Percentiles rank a stretch among this genome's conserved stretches.
phyloP scores from a whole-genome alignment of 92 coral and sea anemone genomes.

The Ricordea florida region DNA sequence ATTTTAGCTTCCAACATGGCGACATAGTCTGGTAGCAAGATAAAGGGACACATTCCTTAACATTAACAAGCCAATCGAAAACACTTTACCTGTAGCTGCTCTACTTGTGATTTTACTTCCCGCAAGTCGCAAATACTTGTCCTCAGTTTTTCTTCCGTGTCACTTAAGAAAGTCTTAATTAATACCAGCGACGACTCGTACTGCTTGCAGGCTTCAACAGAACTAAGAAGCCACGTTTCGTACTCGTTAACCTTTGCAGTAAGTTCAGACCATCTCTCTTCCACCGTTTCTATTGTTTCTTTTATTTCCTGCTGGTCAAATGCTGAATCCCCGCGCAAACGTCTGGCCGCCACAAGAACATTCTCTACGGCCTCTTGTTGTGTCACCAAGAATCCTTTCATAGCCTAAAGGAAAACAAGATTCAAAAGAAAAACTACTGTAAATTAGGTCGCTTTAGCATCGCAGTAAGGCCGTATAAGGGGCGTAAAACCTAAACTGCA shows the following conservation, averaged over 20 bases:
- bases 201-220: slow-evolving; percentile 75
- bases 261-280: slow-evolving; percentile 84
- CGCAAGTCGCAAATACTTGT: slow-evolving; percentile 61
- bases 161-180: slow-evolving; percentile 72
- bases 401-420: slow-evolving; percentile 66
- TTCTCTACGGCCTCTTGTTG: slow-evolving; percentile 80
- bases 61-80: background rate
- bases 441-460: too few species aligned
- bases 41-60: too few species aligned
- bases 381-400: slow-evolving; percentile 93
- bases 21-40: too few species aligned
- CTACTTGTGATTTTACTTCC: slow-evolving; percentile 49
- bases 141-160: slow-evolving; percentile 63
- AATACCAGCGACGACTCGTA: slow-evolving; percentile 68
- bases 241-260: slow-evolving; percentile 82
- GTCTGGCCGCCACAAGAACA: slow-evolving; percentile 77
- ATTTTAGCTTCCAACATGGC: too few species aligned
- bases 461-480: too few species aligned
- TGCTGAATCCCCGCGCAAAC: slow-evolving; percentile 73
- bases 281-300: slow-evolving; percentile 81
- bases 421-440: background rate
- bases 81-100: slow-evolving; percentile 62
- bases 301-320: slow-evolving; percentile 90
- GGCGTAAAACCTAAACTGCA: too few species aligned
- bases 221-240: slow-evolving; percentile 89